Base-by-base conservation (phyloP, 2,888 invertebrate species). In the Chelonus formosanus region DNA sequence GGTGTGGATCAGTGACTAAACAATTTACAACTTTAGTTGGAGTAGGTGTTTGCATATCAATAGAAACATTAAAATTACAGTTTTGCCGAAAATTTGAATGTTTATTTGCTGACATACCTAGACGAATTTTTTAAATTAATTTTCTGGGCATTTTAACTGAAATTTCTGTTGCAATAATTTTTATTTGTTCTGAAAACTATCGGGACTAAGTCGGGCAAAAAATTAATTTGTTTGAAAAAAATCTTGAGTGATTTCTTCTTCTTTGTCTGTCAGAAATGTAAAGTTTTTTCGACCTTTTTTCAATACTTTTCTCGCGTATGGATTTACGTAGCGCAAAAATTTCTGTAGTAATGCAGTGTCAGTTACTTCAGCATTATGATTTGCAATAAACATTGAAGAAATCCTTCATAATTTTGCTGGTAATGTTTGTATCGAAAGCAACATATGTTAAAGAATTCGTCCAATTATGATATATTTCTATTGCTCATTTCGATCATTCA, bases 31-130 rank as follows among this genome's bases (percentile, higher is more conserved):
- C 31, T 57, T 57, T 44, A 10, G 10, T 44, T 31, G 44, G 10
- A n/a, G 57, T 57, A n/a, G 57, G 57, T n/a, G 57, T 57, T 57
- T 43, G 57, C 57, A 57, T 57, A 8, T 57, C 57, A 20, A 57
- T n/a, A n/a, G 43, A 32, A 36, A 57, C 57, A 44, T 8, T 8
- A 10, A 57, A 57, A 44, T 57, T 32, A 20, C 57, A 57, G 3
- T 44, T 31, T 5, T 31, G 5, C 57, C 57, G 43, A 44, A 57
- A 57, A 57, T 44, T 32, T 2, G 57, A 5, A 8, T 57, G 1
- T 8, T 44, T 57, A 5, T 40, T 32, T 44, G 57, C 4, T 44
- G 43, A 44, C 6, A 57, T 32, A 44, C 57, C 57, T 43, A 44
- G 43, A 43, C 57, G 57, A 43, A 57, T 10, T 57, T 57, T 57